Evolutionary conservation across 2,113 vertebrate genomes (phyloP), one percentile per base, ranked within the genome.

Genomic region (Columbina picui): DNA sequence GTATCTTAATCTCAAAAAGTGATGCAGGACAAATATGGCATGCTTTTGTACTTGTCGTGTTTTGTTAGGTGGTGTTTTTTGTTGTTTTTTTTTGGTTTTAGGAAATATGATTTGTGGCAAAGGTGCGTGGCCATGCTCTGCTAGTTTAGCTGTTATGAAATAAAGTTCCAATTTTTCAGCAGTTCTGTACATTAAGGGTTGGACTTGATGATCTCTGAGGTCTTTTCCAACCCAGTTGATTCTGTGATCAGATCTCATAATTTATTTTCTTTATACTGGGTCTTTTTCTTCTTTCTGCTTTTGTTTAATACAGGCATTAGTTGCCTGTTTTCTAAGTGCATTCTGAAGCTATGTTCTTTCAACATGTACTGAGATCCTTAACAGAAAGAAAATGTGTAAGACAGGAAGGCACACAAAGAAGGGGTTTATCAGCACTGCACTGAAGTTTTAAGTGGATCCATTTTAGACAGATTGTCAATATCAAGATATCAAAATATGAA

Each of bases 401-500:
- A 45, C 12, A 55, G 43, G 34, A 84, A 30, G 14, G 25, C 21
- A 9, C 43, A 27, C 32, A 60, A 69, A 86, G 16, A 61, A 56
- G 25, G 80, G 22, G 32, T 55, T 85, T 68, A 38, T 59, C 78
- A 84, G 60, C 25, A 70, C 14, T 38, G n/a, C 52, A n/a, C 41
- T 13, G 2, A 70, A 93, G 39, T 89, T 96, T 94, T 76, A 96
- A 79, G 71, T 36, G 57, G 55, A 60, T 77, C 47, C n/a, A 14
- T 91, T 86, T 69, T 49, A 84, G 81, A 91, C 41, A 92, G 71
- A 56, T 69, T 76, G 67, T 80, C 75, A 74, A 67, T 87, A 93
- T 56, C 67, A 55, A 89, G 80, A 70, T 69, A 90, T n/a, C 83
- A 73, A 96, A 94, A 84, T 56, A 91, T 3, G 29, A 83, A 56